Conservation (phyloP, 1,140 invertebrate genomes). For the Drosophila mauritiana region DNA sequence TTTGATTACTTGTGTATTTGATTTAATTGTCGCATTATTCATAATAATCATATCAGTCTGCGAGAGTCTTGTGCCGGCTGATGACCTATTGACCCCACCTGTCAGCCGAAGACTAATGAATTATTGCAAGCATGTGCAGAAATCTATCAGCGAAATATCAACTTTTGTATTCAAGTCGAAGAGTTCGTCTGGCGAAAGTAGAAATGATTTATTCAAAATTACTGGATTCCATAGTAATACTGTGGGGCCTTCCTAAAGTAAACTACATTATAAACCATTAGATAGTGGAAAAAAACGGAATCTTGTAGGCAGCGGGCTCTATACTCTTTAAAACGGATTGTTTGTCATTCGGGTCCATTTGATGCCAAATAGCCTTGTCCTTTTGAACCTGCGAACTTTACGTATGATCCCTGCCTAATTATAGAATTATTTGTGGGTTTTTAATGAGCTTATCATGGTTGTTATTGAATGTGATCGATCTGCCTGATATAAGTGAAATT, state of each 20-base stretch:
- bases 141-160: slow-evolving; percentile 70
- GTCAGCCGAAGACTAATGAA: slow-evolving; percentile 57
- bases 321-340: slow-evolving; percentile 39
- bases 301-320: not conserved
- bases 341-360: slow-evolving; percentile 21
- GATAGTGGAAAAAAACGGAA: not conserved
- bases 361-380: slow-evolving; percentile 32
- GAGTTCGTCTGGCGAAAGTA: slow-evolving; percentile 60
- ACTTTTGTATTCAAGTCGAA: slow-evolving; percentile 59
- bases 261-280: not conserved
- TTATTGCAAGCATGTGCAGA: slow-evolving; percentile 77
- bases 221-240: slow-evolving; percentile 31
- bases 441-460: slow-evolving; percentile 61
- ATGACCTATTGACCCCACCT: slow-evolving; percentile 47
- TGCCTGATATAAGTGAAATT: slow-evolving; percentile 20
- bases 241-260: slow-evolving; percentile 1
- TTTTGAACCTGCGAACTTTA: slow-evolving; percentile 30
- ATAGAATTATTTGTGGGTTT: slow-evolving; percentile 52
- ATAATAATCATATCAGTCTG: too few relatives aligned
- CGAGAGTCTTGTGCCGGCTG: slow-evolving; percentile 5
- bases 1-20: not conserved
- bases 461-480: slow-evolving; percentile 58
- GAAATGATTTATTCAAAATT: slow-evolving; percentile 64
- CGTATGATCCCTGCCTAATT: slow-evolving; percentile 42
- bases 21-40: not conserved